A percentile compares a stretch with the other conserved stretches of the same genome.
phyloP scores from a whole-genome alignment of 2,888 invertebrate species.

The Allygus modestus region DNA sequence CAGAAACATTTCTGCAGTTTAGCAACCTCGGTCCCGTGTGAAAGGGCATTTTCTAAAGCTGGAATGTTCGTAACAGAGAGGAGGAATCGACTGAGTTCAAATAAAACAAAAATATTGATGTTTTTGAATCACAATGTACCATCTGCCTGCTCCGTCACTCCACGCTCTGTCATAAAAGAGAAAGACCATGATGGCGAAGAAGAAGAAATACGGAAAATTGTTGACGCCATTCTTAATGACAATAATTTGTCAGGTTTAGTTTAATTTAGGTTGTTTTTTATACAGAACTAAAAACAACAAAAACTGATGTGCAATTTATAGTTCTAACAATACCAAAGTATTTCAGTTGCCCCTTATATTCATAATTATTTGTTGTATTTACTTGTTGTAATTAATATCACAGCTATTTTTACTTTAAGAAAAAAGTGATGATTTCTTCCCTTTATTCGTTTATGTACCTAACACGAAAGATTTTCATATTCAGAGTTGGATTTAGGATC shows the following conservation, averaged over 20 bases:
- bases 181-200: neutral
- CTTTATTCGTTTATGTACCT: no score
- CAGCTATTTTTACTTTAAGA: no score
- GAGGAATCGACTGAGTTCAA: conserved; percentile 68
- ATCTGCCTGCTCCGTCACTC: neutral
- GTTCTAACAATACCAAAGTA: no score
- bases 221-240: neutral
- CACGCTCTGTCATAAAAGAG: neutral
- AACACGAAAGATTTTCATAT: no score
- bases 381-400: no score
- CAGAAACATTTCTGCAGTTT: conserved; percentile 67
- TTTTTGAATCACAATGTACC: conserved; percentile 65
- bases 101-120: conserved; percentile 66
- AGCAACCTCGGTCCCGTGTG: conserved; percentile 71
- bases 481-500: no score
- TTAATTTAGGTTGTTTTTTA: no score
- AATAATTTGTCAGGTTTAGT: neutral
- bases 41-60: conserved; percentile 70
- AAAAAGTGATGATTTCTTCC: no score
- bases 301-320: no score
- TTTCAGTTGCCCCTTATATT: no score
- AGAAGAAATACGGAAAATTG: neutral
- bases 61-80: conserved; percentile 69
- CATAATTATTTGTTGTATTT: no score
- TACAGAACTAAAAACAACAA: no score